Evolutionary conservation across 2,888 invertebrate species (phyloP), one percentile per base, ranked within the genome.

Genomic region (Blomia tropicalis): DNA sequence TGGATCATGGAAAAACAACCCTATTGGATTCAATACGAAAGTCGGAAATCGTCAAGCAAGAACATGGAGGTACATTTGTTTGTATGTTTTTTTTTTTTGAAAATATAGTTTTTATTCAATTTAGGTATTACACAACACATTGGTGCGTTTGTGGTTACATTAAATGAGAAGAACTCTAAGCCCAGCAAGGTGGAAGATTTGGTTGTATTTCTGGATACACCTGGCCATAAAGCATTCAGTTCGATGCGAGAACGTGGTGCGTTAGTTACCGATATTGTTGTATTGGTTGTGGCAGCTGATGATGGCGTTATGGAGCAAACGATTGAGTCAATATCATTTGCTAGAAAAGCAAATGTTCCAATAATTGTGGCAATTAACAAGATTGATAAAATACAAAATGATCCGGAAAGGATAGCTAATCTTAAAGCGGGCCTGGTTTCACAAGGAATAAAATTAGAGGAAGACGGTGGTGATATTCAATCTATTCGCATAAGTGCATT

Each of bases 221-320:
- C 98, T 3, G 98, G 98, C 0, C 98, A 99, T 78, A 95, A 96
- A 2, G 98, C 98, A 0, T 98, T 98, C 74, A 81, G 81, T 56
- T 81, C 91, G 1, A 95, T 98, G 92, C 77, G 96, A 61, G 82
- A 85, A 7, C 81, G 96, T 58, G 98, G 98, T n/a, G 95, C 96
- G 0, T 78, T 80, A 69, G 82, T 85, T n/a, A 96, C 98, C 0
- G 98, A 98, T 74, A 82, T 96, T 60, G 87, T 95, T 60, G 84
- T 95, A 64, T 77, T 96, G 61, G 95, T 98, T 29, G 91, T 99
- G 43, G 98, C 98, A 1, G 96, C 95, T 0, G 96, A 98, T 74
- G 98, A 98, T 75, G 95, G 98, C 2, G 93, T 96, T 47, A 96
- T 93, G 91, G 87, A 90, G 63, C 98, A 98, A 78, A 98, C 98